A percentile compares a stretch with the other conserved stretches of the same genome.
Conservation (phyloP, 2,888 invertebrate species). For the Philhelius pedissequus region DNA sequence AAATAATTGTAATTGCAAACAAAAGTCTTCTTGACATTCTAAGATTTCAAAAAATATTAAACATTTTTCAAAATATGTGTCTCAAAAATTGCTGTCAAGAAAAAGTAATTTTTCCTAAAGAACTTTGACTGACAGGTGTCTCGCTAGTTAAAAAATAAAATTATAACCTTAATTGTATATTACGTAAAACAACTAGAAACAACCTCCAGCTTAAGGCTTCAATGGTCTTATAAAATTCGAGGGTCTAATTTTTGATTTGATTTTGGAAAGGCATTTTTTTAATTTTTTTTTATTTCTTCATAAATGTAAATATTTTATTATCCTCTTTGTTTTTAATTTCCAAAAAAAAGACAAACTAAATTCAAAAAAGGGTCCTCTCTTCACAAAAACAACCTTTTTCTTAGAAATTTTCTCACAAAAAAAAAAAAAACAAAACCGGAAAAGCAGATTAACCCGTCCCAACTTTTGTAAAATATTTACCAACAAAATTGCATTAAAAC, state of each 20-base stretch:
- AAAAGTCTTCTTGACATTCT: too few relatives aligned
- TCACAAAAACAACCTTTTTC: constrained; percentile 54
- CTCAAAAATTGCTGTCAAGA: too few relatives aligned
- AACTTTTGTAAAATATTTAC: constrained; percentile 74
- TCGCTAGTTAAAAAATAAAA: too few relatives aligned
- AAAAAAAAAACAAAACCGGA: constrained; percentile 76
- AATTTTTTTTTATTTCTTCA: constrained; percentile 33
- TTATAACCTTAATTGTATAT: too few relatives aligned
- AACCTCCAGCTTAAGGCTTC: constrained; percentile 11
- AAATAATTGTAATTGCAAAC: too few relatives aligned
- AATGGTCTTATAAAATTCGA: constrained; percentile 15
- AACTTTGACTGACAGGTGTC: too few relatives aligned
- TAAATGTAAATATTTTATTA: constrained; percentile 63
- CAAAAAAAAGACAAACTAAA: constrained; percentile 31
- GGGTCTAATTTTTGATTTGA: neutral
- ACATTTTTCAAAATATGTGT: too few relatives aligned
- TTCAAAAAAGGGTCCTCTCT: constrained; percentile 66
- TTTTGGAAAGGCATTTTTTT: constrained; percentile 53
- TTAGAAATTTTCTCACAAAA: constrained; percentile 51
- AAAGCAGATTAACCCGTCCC: constrained; percentile 79
- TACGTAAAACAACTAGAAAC: too few relatives aligned
- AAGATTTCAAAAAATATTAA: too few relatives aligned
- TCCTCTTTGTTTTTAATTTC: constrained; percentile 44
- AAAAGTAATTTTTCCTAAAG: too few relatives aligned
- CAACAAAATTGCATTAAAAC: constrained; percentile 68